These are phyloP conservation scores for Micromussa lordhowensis DNA, from an alignment of 92 coral and sea anemone genomes.

Conservation along the genomic window DNA sequence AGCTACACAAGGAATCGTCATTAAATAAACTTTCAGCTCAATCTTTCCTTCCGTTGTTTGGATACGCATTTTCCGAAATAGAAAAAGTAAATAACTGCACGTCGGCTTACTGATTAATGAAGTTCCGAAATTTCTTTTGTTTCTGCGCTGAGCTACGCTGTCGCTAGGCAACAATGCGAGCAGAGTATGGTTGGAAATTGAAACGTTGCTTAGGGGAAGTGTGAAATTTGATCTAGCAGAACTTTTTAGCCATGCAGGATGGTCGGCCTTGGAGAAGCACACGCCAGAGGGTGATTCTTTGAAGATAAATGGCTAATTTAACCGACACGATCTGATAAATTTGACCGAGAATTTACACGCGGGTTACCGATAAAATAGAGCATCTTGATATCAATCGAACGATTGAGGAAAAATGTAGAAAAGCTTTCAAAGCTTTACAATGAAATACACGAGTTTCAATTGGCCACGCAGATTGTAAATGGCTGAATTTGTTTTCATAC, in stretches of 20 bases:
- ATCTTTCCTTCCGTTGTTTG: constrained; percentile 19
- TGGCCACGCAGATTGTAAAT: constrained; percentile 12
- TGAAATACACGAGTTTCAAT: not conserved
- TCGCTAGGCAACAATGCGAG: constrained; percentile 30
- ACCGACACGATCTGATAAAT: constrained; percentile 12
- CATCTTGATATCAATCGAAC: not conserved
- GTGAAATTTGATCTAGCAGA: constrained; percentile 21
- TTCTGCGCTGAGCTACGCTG: constrained; percentile 19
- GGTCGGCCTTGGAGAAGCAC: not conserved
- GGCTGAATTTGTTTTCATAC: constrained; percentile 19
- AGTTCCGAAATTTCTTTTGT: constrained; percentile 44
- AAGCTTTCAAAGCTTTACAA: not conserved
- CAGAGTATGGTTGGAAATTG: constrained; percentile 4
- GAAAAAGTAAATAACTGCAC: constrained; percentile 22
- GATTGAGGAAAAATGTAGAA: not conserved
- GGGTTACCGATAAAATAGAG: not conserved
- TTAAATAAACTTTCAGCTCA: constrained; percentile 15
- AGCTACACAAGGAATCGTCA: not conserved
- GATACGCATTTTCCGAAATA: constrained; percentile 19
- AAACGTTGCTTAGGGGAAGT: constrained; percentile 47
- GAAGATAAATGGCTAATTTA: constrained; percentile 18
- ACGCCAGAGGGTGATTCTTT: constrained; percentile 13
- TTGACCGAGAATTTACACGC: not conserved
- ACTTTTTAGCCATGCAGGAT: not conserved
- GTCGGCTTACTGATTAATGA: constrained; percentile 35